These are phyloP conservation scores for Tubiluchus corallicola DNA, from an alignment of 2,888 invertebrate species.

Conservation along the genomic window DNA sequence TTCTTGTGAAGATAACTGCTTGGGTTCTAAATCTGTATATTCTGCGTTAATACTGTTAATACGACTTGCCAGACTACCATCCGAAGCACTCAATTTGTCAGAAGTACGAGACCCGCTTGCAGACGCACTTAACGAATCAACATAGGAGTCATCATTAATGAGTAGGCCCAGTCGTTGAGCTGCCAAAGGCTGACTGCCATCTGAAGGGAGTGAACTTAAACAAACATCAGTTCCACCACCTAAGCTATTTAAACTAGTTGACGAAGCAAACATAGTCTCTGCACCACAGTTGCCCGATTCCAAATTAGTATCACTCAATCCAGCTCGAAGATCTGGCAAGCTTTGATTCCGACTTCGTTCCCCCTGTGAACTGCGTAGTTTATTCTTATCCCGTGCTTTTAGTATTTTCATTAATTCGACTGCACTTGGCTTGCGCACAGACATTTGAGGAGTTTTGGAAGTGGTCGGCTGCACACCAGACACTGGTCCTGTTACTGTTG, in stretches of 20 bases:
- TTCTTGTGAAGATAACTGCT: no score
- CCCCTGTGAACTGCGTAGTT: background rate
- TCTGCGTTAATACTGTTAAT: conserved; percentile 1
- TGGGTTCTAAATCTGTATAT: background rate
- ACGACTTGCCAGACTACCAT: conserved; percentile 1
- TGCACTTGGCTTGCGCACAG: background rate
- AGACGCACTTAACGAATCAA: no score
- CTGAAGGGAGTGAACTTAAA: no score
- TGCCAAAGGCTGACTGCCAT: no score
- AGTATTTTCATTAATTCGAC: background rate
- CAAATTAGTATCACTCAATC: background rate
- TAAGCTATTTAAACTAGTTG: no score
- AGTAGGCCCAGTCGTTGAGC: no score
- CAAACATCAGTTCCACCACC: background rate
- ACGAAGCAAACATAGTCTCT: background rate
- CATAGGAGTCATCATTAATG: no score
- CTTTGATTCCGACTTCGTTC: background rate
- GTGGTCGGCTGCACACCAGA: background rate
- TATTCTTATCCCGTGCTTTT: background rate
- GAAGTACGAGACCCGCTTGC: background rate
- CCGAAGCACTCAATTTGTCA: background rate
- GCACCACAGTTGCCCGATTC: background rate
- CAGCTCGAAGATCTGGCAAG: background rate
- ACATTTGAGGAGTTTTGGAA: no score
- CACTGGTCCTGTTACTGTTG: background rate